phyloP scores from a whole-genome alignment of 2,888 invertebrate genomes.

The Ashinkailepas kermadecensis region DNA sequence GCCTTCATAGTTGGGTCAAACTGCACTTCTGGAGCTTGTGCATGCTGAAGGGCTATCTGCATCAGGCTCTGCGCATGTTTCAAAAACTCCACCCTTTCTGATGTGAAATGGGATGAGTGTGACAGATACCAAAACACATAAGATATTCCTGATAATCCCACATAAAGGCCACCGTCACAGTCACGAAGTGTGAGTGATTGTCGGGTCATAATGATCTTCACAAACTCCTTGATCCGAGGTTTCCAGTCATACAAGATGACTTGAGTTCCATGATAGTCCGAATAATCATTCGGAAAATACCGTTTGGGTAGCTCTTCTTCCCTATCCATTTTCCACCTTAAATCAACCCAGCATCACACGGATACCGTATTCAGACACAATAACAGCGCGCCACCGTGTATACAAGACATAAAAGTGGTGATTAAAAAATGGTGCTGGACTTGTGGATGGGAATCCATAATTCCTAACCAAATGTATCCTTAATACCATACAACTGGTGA shows the following conservation, averaged over 20 bases:
- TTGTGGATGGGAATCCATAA: not conserved
- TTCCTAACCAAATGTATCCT: not conserved
- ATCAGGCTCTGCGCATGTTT: slow-evolving; percentile 56
- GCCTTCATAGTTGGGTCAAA: slow-evolving; percentile 52
- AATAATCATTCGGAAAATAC: slow-evolving; percentile 43
- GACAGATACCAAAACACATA: slow-evolving; percentile 67
- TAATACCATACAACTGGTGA: not conserved
- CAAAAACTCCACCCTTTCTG: slow-evolving; percentile 44
- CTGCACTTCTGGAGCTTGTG: slow-evolving; percentile 40
- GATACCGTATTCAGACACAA: not conserved
- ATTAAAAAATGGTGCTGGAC: not conserved
- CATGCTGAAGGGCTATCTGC: slow-evolving; percentile 52
- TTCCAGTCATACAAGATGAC: slow-evolving; percentile 21
- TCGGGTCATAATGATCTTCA: slow-evolving; percentile 37
- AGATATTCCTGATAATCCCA: slow-evolving; percentile 61
- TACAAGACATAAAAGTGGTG: not conserved
- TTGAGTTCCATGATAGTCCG: slow-evolving; percentile 10
- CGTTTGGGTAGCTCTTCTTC: slow-evolving; percentile 21
- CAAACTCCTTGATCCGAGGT: slow-evolving; percentile 26
- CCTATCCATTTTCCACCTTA: not conserved
- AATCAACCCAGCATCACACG: not conserved
- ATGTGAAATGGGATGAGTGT: slow-evolving; percentile 45
- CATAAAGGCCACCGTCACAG: slow-evolving; percentile 57
- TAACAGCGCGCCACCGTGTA: not conserved
- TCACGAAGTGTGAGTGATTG: slow-evolving; percentile 40